phyloP scores from a whole-genome alignment of 2,888 invertebrate genomes.

The Cecidostiba fungosa region DNA sequence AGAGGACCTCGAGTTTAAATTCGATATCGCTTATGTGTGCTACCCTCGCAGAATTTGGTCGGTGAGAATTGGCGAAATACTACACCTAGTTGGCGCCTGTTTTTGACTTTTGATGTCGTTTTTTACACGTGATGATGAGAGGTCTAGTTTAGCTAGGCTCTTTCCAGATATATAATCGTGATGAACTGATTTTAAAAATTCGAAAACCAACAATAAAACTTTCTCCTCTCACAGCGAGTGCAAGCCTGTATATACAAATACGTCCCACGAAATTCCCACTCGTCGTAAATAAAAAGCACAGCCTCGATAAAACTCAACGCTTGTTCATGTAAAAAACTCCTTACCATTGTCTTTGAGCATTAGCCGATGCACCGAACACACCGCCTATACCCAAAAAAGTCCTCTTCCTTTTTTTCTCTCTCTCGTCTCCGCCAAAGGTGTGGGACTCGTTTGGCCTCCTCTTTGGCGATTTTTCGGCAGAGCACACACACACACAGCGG shows the following conservation, averaged over 20 bases:
- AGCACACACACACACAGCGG: conserved; percentile 20
- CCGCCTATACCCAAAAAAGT: neutral
- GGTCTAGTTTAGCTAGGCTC: neutral
- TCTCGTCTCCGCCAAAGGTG: neutral
- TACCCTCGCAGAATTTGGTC: neutral
- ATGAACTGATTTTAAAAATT: neutral
- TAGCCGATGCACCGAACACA: neutral
- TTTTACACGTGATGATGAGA: too few relatives aligned
- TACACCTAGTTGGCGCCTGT: conserved; percentile 35
- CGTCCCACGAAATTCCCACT: neutral
- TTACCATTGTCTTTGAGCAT: conserved; percentile 40
- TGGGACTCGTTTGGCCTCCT: conserved; percentile 39
- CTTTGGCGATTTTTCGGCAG: conserved; percentile 32
- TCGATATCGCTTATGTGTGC: conserved; percentile 73
- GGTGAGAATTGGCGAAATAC: conserved; percentile 28
- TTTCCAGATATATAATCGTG: too few relatives aligned
- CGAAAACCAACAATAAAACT: too few relatives aligned
- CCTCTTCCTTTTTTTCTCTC: neutral
- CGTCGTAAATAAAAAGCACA: conserved; percentile 1
- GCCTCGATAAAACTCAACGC: neutral
- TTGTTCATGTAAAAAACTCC: conserved; percentile 15
- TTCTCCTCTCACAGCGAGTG: neutral
- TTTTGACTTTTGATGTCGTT: neutral
- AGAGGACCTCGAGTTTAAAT: conserved; percentile 72
- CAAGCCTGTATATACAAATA: neutral